These are phyloP conservation scores for Paguma larvata DNA, from an alignment of 2,797 vertebrate genomes.

Conservation along the genomic window DNA sequence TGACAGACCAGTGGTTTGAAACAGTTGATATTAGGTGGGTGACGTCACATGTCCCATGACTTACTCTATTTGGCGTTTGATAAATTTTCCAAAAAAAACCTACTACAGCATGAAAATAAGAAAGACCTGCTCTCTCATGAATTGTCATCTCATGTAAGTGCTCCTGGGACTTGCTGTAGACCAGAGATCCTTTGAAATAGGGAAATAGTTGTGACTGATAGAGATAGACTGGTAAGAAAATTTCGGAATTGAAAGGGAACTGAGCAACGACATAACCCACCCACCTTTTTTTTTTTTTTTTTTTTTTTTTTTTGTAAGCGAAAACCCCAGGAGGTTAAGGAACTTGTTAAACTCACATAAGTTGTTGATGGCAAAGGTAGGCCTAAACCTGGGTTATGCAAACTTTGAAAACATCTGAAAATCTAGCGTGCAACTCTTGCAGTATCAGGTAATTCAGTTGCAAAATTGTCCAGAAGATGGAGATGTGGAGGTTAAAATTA, in stretches of 20 bases:
- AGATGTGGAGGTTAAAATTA: background rate
- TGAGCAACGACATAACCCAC: background rate
- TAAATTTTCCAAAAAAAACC: conserved; percentile 17
- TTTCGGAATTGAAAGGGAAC: background rate
- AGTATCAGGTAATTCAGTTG: background rate
- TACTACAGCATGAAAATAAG: background rate
- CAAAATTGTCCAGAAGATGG: background rate
- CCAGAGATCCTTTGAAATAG: background rate
- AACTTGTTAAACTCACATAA: background rate
- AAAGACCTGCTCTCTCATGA: background rate
- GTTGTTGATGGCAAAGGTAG: background rate
- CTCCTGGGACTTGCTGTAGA: background rate
- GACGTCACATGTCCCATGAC: background rate
- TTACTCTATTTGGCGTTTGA: background rate
- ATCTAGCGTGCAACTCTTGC: background rate
- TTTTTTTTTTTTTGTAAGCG: background rate
- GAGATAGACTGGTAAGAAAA: background rate
- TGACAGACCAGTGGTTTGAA: background rate
- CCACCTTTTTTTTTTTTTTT: background rate
- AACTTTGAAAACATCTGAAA: background rate
- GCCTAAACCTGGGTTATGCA: background rate
- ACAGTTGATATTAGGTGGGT: background rate
- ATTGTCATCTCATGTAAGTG: background rate
- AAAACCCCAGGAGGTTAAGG: background rate
- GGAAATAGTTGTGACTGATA: background rate